Percentiles rank a stretch among this genome's conserved stretches.
phyloP scores from a whole-genome alignment of 2,797 vertebrate genomes.

The Emys orbicularis region DNA sequence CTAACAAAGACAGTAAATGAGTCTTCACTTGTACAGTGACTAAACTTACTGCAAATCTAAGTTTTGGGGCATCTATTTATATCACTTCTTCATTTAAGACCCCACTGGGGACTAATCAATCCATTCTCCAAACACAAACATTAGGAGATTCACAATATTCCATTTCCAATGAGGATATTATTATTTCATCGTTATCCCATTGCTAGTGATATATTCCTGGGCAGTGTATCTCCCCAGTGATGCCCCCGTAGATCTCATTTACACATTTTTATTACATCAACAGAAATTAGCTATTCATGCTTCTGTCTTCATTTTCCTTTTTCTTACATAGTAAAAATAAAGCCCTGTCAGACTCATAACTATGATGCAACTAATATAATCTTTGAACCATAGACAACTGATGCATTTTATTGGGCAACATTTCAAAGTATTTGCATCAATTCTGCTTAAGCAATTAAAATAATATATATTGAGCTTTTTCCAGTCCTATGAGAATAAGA shows the following conservation, averaged over 20 bases:
- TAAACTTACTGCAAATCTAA: conserved; percentile 3
- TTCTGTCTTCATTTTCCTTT: conserved; percentile 3
- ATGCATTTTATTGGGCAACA: not conserved
- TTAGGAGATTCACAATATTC: not conserved
- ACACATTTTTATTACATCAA: conserved; percentile 36
- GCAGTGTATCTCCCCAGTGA: conserved; percentile 17
- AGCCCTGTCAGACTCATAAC: not conserved
- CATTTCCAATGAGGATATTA: not conserved
- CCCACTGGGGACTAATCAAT: conserved; percentile 32
- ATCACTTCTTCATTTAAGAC: conserved; percentile 2
- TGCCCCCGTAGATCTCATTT: conserved; percentile 30
- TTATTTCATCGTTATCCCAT: not conserved
- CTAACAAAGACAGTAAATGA: not conserved
- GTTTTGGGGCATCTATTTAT: conserved; percentile 33
- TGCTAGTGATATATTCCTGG: not conserved
- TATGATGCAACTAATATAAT: not conserved
- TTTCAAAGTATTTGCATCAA: not conserved
- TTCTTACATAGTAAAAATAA: conserved; percentile 4
- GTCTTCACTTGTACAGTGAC: not conserved
- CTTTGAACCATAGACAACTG: not conserved
- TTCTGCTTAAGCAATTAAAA: not conserved
- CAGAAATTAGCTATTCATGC: conserved; percentile 51
- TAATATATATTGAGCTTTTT: not conserved
- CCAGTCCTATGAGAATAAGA: not conserved
- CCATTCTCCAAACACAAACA: not conserved